Base-by-base conservation (phyloP, 1,140 invertebrate genomes). In the Pseudobourletiella spinata region DNA sequence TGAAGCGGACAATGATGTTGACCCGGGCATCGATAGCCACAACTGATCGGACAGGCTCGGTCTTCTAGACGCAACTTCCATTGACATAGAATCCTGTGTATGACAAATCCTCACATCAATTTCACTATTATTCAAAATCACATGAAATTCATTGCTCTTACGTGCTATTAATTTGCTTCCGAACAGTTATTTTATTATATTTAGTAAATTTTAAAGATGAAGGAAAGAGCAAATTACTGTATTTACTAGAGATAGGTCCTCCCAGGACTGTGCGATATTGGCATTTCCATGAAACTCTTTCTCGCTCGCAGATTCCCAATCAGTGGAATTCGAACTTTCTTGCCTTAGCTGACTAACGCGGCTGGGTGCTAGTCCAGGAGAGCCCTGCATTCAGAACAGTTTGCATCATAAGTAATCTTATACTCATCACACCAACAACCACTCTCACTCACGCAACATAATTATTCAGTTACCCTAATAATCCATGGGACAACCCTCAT, bases 201-300 rank as follows among this genome's bases (percentile, higher is more conserved):
- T 42, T 28, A 24, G 3, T n/a, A 48, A 22, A 56, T 46, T 39
- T 55, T 28, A n/a, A n/a, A n/a, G n/a, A n/a, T n/a, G 1, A 26
- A 57, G 51, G 8, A 29, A 44, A 51, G n/a, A 56, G 22, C 8
- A 22, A 56, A 18, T 14, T 58, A 42, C 24, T 4, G 39, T 6
- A 58, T 57, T 57, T 61, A 69, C 68, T 24, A 70, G 55, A 35
- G 68, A 70, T 15, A 70, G 52, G 57, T 70, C 68, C 48, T 70
- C 68, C 68, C 68, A 70, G 26, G 68, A 70, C 20, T 70, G 68
- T 1, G 68, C 65, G 0, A 70, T 70, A 44, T 64, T 67, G 25
- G 44, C 50, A 28, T 66, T 63, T 15, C 68, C 68, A 52, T 66
- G 60, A 61, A 70, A 70, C 18, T 67, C 68, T 43, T 70, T 70